Evolutionary conservation across 2,113 vertebrate species (phyloP).

Genomic region (Cacatua alba): DNA sequence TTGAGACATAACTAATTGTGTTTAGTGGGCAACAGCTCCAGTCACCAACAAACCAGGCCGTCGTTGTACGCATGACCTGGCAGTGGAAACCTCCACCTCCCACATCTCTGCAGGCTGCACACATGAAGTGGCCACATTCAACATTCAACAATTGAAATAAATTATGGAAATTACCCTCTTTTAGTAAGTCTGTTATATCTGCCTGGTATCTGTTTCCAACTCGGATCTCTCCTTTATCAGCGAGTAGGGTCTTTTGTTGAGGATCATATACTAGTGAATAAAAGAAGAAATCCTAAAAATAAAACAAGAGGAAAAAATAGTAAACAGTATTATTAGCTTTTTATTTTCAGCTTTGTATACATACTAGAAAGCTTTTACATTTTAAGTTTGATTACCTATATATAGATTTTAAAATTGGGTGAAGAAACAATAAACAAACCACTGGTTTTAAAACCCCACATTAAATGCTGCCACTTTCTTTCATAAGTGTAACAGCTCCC

Average conservation of each 20-base stretch:
- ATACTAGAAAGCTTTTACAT: background rate
- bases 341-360: background rate
- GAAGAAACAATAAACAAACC: background rate
- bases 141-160: background rate
- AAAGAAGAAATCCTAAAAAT: conserved; percentile 94
- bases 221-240: conserved; percentile 98
- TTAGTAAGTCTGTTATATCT: conserved; percentile 92
- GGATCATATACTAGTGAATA: conserved; percentile 98
- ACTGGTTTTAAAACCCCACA: background rate
- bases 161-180: conserved; percentile 82
- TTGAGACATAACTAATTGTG: background rate
- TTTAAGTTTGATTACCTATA: background rate
- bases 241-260: conserved; percentile 95
- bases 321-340: background rate
- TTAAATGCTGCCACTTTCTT: background rate
- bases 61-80: accelerated
- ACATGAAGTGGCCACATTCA: background rate
- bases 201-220: conserved; percentile 97
- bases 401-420: background rate
- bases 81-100: background rate
- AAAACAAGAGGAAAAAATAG: conserved; percentile 15
- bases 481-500: background rate
- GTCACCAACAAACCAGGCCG: background rate
- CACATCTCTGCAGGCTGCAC: background rate
- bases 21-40: background rate